Conservation (phyloP, 30 jellyfish, hydroid and myxozoan species). For the Mastigias papua region DNA sequence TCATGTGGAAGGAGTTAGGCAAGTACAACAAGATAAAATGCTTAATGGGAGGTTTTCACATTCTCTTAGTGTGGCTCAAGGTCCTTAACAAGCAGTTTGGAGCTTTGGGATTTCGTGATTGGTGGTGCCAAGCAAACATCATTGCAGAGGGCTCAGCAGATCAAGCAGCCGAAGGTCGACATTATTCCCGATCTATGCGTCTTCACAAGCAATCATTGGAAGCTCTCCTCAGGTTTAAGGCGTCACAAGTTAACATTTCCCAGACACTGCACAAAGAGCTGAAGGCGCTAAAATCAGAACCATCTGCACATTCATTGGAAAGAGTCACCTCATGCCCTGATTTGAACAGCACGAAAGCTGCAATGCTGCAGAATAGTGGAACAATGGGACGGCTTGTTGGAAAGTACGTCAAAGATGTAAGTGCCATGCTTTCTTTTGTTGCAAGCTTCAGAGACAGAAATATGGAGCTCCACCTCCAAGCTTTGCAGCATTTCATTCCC, state of each 20-base stretch:
- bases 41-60: constrained; percentile 65
- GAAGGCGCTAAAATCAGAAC: constrained; percentile 37
- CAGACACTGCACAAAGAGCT: constrained; percentile 65
- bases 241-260: constrained; percentile 52
- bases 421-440: constrained; percentile 70
- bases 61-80: constrained; percentile 63
- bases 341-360: constrained; percentile 41
- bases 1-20: constrained; percentile 38
- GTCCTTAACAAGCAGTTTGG: constrained; percentile 55
- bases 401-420: constrained; percentile 43
- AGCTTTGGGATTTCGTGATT: constrained; percentile 47
- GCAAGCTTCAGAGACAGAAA: constrained; percentile 51
- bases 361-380: constrained; percentile 67
- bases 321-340: constrained; percentile 56
- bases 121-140: constrained; percentile 55
- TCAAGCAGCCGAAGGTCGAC: constrained; percentile 76
- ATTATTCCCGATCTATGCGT: constrained; percentile 61
- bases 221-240: constrained; percentile 55
- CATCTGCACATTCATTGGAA: constrained; percentile 58
- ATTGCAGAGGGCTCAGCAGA: constrained; percentile 73
- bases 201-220: constrained; percentile 65
- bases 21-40: constrained; percentile 56
- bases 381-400: constrained; percentile 53
- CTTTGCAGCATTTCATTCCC: constrained; percentile 50
- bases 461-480: constrained; percentile 39